Conservation (phyloP, 35 echinoderm and acorn worm genomes). For the Lytechinus variegatus region DNA sequence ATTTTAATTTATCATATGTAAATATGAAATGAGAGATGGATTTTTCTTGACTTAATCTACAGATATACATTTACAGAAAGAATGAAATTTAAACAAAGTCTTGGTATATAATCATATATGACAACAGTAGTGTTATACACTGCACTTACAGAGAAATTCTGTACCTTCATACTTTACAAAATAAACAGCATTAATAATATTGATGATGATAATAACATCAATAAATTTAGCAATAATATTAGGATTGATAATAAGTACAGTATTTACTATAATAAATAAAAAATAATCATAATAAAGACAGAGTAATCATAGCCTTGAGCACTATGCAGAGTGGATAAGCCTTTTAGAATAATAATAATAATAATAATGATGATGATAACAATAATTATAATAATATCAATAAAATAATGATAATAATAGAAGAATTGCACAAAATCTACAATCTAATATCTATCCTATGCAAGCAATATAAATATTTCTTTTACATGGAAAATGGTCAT, state of each 20-base stretch:
- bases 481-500: too few species aligned
- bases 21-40: constrained; percentile 20
- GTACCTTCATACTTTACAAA: neutral
- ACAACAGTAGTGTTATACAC: neutral
- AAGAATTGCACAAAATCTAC: neutral
- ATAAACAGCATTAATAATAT: too few species aligned
- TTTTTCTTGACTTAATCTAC: neutral
- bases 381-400: too few species aligned
- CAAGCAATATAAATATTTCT: neutral
- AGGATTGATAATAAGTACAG: too few species aligned
- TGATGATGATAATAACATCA: too few species aligned
- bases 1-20: neutral
- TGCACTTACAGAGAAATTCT: neutral
- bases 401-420: neutral
- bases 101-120: neutral
- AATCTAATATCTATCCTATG: neutral
- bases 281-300: too few species aligned
- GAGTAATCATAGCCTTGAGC: too few species aligned
- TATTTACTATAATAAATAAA: too few species aligned
- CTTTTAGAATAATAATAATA: too few species aligned
- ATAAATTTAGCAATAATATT: too few species aligned
- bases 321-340: too few species aligned
- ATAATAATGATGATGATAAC: neutral
- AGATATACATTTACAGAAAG: neutral
- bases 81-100: neutral